Evolutionary conservation across 2,113 vertebrate species (phyloP), one percentile per base, ranked within the genome.

Genomic region (Anas platyrhynchos): DNA sequence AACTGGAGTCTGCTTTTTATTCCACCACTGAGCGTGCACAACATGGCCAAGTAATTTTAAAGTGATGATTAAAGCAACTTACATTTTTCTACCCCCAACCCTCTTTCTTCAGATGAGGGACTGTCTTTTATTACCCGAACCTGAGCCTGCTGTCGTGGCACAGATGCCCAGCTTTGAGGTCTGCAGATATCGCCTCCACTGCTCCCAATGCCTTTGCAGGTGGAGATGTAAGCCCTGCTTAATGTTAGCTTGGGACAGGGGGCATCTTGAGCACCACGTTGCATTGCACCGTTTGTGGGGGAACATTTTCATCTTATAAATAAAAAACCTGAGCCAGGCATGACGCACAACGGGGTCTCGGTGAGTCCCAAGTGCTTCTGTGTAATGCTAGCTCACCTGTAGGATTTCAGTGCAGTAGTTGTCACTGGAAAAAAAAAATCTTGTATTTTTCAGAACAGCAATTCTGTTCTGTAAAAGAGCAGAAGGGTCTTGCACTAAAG

Each of bases 241-340:
- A 56, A 59, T 66, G 89, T 58, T 72, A 22, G 14, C 7, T 50
- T 46, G 9, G 52, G 29, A 10, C 0, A 5, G 0, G 44, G 29
- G 6, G 3, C 17, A 36, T 61, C 48, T 31, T 72, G 44, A 79
- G 22, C 17, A 50, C 20, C 6, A 3, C 54, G n/a, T 54, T 23
- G 8, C 54, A 44, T 43, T 6, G 0, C 9, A 44, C 7, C 3
- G 26, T 80, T 80, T 85, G 14, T 56, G 7, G 16, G 34, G 50
- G 87, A 50, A 14, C 1, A 2, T 68, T 76, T 88, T 85, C 29
- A 16, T 86, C 22, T 56, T 41, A 3, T 8, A 76, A 68, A 63
- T 7, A 29, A 44, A 6, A 82, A 78, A 22, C 31, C 73, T 27
- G 86, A 84, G 36, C 9, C 7, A 62, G 11, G 29, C 10, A 11